Evolutionary conservation across 92 coral and sea anemone species (phyloP), one percentile per base, ranked within the genome.

Genomic region (Phenganax marumi): DNA sequence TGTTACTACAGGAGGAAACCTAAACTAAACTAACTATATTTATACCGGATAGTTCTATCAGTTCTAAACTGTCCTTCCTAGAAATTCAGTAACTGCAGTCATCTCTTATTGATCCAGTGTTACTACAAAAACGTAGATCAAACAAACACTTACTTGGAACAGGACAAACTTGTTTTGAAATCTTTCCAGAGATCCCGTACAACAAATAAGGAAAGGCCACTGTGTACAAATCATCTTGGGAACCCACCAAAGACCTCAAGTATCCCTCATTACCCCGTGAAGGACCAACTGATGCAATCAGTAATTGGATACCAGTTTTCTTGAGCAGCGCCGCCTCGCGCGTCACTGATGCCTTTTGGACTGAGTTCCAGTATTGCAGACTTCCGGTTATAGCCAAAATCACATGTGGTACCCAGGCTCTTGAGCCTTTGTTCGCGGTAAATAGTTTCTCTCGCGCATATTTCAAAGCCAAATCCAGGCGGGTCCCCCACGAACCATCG

Each of bases 361-460:
- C 52, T 60, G 16, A 5, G 72, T 62, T 47, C 82, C 82, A 77
- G 82, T 33, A 62, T 56, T 21, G 39, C 21, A n/a, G 56, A 23
- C 72, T 77, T 43, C 82, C 82, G 13, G 72, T 77, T 47, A 77
- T 62, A 10, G 82, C 82, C 18, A 77, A 17, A 0, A 77, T 57
- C 18, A 62, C 82, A 55, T 62, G 71, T 23, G 82, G 82, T 6
- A 77, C 72, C 82, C 82, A 77, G 6, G 82, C 4, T 9, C 82
- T 64, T 16, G 82, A 60, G 10, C 82, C 82, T 21, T 77, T 77
- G 51, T 19, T 14, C 14, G 9, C 19, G 6, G 43, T 60, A 23
- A 77, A 77, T 33, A 77, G 72, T 13, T 12, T 46, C 55, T 60
- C 71, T 10, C 57, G 53, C 3, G 82, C 43, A 33, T 61, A 49